phyloP scores from a whole-genome alignment of 2,113 vertebrate species.

The Cheilinus undulatus region DNA sequence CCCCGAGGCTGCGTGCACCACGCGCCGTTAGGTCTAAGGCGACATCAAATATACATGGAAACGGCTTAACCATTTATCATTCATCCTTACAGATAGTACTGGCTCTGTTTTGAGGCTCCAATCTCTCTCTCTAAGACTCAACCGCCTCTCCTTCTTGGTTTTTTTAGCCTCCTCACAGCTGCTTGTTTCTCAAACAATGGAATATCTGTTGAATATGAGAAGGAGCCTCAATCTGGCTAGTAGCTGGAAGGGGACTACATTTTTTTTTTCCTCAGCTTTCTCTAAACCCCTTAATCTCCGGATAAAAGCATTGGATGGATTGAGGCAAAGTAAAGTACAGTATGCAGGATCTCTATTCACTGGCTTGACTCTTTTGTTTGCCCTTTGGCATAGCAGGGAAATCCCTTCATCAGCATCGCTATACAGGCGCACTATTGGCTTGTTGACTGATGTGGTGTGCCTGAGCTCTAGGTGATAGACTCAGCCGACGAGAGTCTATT shows the following conservation, averaged over 20 bases:
- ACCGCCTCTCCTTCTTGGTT: neutral
- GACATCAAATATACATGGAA: slow-evolving; percentile 68
- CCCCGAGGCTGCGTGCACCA: slow-evolving; percentile 18
- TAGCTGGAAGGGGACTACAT: slow-evolving; percentile 55
- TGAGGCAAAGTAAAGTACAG: slow-evolving; percentile 52
- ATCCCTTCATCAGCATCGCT: slow-evolving; percentile 50
- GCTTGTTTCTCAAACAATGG: slow-evolving; percentile 72
- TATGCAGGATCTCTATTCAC: slow-evolving; percentile 50
- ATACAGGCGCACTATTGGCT: slow-evolving; percentile 15
- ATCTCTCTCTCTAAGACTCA: slow-evolving; percentile 27
- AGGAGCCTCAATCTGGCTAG: slow-evolving; percentile 37
- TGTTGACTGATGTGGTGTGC: slow-evolving; percentile 42
- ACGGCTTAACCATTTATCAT: slow-evolving; percentile 62
- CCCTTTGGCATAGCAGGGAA: slow-evolving; percentile 52
- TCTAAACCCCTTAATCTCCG: slow-evolving; percentile 72
- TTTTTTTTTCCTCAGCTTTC: slow-evolving; percentile 48
- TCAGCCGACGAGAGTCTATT: slow-evolving; percentile 5
- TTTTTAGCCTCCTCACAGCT: slow-evolving; percentile 43
- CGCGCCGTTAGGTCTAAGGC: slow-evolving; percentile 41
- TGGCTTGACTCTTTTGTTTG: slow-evolving; percentile 60
- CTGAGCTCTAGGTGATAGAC: slow-evolving; percentile 39
- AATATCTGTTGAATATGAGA: slow-evolving; percentile 59
- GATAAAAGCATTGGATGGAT: slow-evolving; percentile 60
- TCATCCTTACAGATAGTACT: slow-evolving; percentile 44
- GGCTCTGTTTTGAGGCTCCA: slow-evolving; percentile 33